Conservation (phyloP, 2,113 vertebrate genomes). For the Phylloscopus whistleri region DNA sequence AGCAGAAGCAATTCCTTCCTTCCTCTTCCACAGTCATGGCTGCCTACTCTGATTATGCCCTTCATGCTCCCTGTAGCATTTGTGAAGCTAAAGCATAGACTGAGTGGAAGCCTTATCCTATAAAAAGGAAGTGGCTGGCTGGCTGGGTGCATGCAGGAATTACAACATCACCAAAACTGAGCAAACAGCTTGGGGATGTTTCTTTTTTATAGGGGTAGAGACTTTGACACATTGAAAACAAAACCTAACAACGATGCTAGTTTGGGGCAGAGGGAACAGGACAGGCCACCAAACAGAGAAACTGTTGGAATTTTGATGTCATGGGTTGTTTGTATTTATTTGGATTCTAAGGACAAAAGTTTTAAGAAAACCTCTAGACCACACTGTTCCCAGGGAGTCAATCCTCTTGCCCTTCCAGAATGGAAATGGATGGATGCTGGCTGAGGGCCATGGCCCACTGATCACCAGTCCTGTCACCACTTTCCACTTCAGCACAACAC, state of each 20-base stretch:
- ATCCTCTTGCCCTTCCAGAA: fast-evolving
- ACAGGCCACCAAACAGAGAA: not conserved
- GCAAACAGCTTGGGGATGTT: not conserved
- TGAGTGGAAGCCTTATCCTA: not conserved
- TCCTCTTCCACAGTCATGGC: not conserved
- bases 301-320: not conserved
- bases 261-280: fast-evolving
- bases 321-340: not conserved
- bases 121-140: not conserved
- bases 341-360: not conserved
- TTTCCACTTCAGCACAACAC: not conserved
- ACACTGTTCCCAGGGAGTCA: not conserved
- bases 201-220: not conserved
- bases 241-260: not conserved
- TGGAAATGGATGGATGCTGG: fast-evolving
- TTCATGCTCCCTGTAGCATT: not conserved
- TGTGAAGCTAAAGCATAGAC: not conserved
- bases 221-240: not conserved
- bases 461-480: fast-evolving
- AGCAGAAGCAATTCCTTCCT: not conserved
- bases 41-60: not conserved
- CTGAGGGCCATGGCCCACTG: too few species aligned
- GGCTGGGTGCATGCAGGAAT: not conserved
- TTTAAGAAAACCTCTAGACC: not conserved
- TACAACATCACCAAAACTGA: not conserved